phyloP scores from a whole-genome alignment of 1,140 invertebrate genomes.

The Prorops nasuta region DNA sequence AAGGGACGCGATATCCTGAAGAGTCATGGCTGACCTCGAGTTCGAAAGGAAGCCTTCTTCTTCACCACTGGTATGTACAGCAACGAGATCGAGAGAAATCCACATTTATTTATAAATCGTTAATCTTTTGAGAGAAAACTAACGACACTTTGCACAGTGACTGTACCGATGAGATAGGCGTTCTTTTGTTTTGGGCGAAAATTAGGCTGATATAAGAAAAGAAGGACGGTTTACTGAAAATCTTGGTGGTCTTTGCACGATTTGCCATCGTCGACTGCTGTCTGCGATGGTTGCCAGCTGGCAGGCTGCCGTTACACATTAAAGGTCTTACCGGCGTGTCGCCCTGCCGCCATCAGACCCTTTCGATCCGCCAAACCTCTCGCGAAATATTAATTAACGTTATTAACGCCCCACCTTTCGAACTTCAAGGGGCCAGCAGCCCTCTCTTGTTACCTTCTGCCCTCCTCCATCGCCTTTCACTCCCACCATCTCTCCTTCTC shows the following conservation, averaged over 20 bases:
- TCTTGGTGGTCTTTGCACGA: conserved; percentile 9
- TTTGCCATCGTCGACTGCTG: conserved; percentile 21
- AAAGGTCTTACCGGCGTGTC: conserved; percentile 11
- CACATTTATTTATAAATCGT: too few relatives aligned
- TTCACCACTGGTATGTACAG: too few relatives aligned
- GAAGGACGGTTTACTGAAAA: conserved; percentile 1
- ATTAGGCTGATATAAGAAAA: neutral
- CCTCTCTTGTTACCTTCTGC: conserved; percentile 20
- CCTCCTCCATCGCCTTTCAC: conserved; percentile 5
- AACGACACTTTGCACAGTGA: too few relatives aligned
- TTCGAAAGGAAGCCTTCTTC: too few relatives aligned
- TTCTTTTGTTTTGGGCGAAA: neutral
- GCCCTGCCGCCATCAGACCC: conserved; percentile 18
- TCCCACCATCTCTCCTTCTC: conserved; percentile 13
- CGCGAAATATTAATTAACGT: conserved; percentile 58
- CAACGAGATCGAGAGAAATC: too few relatives aligned
- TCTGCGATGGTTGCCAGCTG: conserved; percentile 45
- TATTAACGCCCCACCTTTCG: conserved; percentile 51
- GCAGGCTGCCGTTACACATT: conserved; percentile 43
- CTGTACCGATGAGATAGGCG: too few relatives aligned
- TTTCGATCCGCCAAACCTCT: conserved; percentile 47
- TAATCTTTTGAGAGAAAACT: too few relatives aligned
- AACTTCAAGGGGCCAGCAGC: conserved; percentile 23
- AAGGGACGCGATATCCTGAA: neutral
- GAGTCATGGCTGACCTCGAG: too few relatives aligned